These are phyloP conservation scores for Rhinopithecus roxellana DNA, from an alignment of 2,113 vertebrate genomes.

Conservation along the genomic window DNA sequence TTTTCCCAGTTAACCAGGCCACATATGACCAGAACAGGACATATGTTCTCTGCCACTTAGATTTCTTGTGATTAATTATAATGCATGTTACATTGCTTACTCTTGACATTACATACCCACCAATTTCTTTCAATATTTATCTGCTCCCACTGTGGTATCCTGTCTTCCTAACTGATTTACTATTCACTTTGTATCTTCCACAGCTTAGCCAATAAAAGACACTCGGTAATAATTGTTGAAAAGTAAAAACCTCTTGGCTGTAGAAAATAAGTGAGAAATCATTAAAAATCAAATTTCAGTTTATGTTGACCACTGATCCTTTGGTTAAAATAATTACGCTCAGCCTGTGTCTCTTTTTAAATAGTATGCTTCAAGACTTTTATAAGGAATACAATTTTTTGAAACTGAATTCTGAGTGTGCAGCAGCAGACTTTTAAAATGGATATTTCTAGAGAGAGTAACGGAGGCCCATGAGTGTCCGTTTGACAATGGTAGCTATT, in stretches of 20 bases:
- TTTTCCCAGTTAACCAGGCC: not conserved
- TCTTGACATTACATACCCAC: not conserved
- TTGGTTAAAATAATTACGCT: constrained; percentile 9
- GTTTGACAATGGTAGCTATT: not conserved
- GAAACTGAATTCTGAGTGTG: not conserved
- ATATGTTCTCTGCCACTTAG: not conserved
- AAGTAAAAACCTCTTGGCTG: constrained; percentile 28
- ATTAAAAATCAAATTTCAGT: constrained; percentile 29
- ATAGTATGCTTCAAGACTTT: constrained; percentile 13
- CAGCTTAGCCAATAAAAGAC: not conserved
- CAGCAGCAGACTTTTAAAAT: constrained; percentile 1
- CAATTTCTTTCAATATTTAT: not conserved
- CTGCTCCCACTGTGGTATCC: not conserved
- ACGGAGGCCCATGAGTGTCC: not conserved
- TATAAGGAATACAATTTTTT: not conserved
- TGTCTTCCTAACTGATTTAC: not conserved
- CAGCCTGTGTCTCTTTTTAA: not conserved
- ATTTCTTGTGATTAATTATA: not conserved
- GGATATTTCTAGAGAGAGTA: not conserved
- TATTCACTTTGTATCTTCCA: not conserved
- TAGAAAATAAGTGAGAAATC: not conserved
- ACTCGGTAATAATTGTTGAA: not conserved
- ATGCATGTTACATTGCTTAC: not conserved
- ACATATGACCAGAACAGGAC: not conserved
- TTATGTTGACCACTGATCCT: not conserved